A percentile compares a stretch with the other conserved stretches of the same genome.
Conservation (phyloP, 2,888 invertebrate genomes). For the Laspeyria flexula region DNA sequence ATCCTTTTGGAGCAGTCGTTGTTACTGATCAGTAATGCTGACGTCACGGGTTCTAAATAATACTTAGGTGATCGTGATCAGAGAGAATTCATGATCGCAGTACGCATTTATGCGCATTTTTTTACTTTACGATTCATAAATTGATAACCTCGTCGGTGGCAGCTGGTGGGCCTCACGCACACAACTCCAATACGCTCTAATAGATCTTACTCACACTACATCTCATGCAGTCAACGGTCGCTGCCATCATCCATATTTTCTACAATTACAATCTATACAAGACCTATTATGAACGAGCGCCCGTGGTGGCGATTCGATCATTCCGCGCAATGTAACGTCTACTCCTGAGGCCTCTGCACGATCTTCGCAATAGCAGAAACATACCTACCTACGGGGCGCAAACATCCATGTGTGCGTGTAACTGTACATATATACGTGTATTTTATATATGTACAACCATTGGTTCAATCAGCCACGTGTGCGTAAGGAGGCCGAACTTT, state of each 20-base stretch:
- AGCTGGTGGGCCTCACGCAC: conserved; percentile 50
- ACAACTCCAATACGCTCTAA: conserved; percentile 39
- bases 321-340: conserved; percentile 57
- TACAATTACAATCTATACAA: conserved; percentile 39
- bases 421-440: conserved; percentile 40
- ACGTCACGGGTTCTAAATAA: conserved; percentile 45
- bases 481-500: conserved; percentile 60
- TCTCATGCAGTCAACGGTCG: conserved; percentile 42
- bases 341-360: conserved; percentile 51
- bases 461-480: conserved; percentile 49
- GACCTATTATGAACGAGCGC: conserved; percentile 16
- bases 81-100: conserved; percentile 44
- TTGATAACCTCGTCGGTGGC: conserved; percentile 77
- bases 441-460: conserved; percentile 46
- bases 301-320: conserved; percentile 20
- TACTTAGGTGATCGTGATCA: conserved; percentile 38
- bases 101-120: conserved; percentile 60
- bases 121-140: conserved; percentile 72
- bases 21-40: conserved; percentile 26
- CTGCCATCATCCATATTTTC: conserved; percentile 42
- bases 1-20: background rate
- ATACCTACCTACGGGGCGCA: conserved; percentile 53
- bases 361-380: conserved; percentile 54
- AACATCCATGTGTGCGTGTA: conserved; percentile 47
- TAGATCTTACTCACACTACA: conserved; percentile 48